Evolutionary conservation across 2,888 invertebrate species (phyloP).

Genomic region (Watsonalla binaria): DNA sequence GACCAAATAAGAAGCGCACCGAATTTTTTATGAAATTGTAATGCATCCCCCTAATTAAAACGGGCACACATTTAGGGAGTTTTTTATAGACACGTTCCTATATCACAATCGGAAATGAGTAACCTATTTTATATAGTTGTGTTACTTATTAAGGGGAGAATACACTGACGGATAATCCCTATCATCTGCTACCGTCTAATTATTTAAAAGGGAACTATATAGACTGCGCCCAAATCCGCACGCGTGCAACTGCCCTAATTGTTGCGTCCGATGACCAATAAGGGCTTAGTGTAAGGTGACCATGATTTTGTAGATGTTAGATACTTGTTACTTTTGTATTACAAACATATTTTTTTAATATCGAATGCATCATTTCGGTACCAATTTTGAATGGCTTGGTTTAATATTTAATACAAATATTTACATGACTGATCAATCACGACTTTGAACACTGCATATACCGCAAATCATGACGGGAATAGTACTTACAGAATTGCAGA

Average conservation of each 20-base stretch:
- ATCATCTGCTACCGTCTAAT: slow-evolving; percentile 76
- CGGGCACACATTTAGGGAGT: slow-evolving; percentile 21
- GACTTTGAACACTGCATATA: too few relatives aligned
- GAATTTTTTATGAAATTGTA: slow-evolving; percentile 6
- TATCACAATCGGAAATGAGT: slow-evolving; percentile 30
- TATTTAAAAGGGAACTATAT: slow-evolving; percentile 69
- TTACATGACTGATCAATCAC: too few relatives aligned
- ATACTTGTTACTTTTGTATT: background rate
- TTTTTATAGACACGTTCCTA: slow-evolving; percentile 25
- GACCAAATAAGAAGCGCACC: background rate
- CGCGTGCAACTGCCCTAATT: slow-evolving; percentile 72
- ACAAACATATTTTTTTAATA: too few relatives aligned
- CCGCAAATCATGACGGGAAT: too few relatives aligned
- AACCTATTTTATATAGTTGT: slow-evolving; percentile 44
- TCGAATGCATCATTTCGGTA: too few relatives aligned
- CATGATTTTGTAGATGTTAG: slow-evolving; percentile 14
- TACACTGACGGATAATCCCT: slow-evolving; percentile 60
- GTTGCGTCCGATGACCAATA: slow-evolving; percentile 68
- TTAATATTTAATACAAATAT: too few relatives aligned
- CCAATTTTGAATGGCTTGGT: too few relatives aligned
- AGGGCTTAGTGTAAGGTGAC: slow-evolving; percentile 50
- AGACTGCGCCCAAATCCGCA: slow-evolving; percentile 55
- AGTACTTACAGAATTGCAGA: too few relatives aligned
- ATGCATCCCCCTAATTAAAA: slow-evolving; percentile 19
- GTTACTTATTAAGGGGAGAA: slow-evolving; percentile 36